phyloP scores from a whole-genome alignment of 2,797 vertebrate species.

The Mus minutoides region DNA sequence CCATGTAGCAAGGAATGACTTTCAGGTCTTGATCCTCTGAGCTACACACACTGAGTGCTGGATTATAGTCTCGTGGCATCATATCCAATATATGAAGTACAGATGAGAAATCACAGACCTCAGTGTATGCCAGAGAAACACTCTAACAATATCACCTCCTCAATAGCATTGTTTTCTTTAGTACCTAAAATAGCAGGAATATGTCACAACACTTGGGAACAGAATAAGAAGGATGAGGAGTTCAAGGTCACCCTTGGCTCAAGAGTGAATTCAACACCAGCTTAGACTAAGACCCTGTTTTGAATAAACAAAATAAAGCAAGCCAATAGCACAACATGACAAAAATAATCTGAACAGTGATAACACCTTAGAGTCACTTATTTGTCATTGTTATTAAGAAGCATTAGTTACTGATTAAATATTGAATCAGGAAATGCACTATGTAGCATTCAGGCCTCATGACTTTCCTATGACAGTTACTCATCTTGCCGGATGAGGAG shows the following conservation, averaged over 20 bases:
- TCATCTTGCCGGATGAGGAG: neutral
- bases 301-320: neutral
- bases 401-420: neutral
- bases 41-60: neutral
- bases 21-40: neutral
- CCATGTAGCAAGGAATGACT: neutral
- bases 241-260: neutral
- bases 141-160: neutral
- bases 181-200: neutral
- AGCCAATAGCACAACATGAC: neutral
- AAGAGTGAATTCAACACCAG: neutral
- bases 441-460: neutral
- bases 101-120: neutral
- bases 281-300: neutral
- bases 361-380: neutral
- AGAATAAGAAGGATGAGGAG: too few relatives aligned
- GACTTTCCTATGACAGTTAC: neutral
- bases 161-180: neutral
- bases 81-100: too few relatives aligned
- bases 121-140: neutral
- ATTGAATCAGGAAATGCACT: neutral
- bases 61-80: neutral
- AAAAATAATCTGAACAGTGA: neutral
- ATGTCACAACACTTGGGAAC: neutral
- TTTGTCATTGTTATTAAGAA: neutral